These are phyloP conservation scores for Paedocypris micromegethes DNA, from an alignment of 2,797 vertebrate genomes.

Conservation along the genomic window DNA sequence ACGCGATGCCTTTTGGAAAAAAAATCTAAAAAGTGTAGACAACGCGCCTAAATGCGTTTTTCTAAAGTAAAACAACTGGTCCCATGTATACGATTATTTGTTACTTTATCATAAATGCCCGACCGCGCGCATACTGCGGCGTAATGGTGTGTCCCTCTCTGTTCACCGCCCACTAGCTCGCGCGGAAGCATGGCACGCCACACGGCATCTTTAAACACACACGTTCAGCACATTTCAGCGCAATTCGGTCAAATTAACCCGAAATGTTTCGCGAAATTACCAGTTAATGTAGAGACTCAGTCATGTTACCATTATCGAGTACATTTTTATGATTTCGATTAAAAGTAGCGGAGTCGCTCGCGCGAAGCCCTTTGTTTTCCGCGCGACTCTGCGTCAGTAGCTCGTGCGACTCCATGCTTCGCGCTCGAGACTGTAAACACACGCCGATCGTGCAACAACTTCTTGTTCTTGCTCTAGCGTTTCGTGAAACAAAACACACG, in stretches of 20 bases:
- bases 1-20: slow-evolving; percentile 28
- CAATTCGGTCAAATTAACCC: slow-evolving; percentile 1
- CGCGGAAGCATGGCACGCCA: slow-evolving; percentile 60
- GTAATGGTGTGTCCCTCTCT: slow-evolving; percentile 38
- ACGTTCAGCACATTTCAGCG: slow-evolving; percentile 54
- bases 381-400: slow-evolving; percentile 41
- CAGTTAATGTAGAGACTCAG: too few relatives aligned
- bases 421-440: slow-evolving; percentile 40
- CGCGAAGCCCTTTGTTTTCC: slow-evolving; percentile 45
- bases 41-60: background rate
- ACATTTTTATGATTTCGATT: background rate
- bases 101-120: background rate
- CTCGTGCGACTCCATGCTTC: slow-evolving; percentile 35
- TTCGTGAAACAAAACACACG: background rate
- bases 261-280: too few relatives aligned
- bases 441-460: slow-evolving; percentile 26
- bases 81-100: background rate
- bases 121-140: slow-evolving; percentile 14
- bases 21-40: background rate
- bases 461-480: background rate
- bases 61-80: background rate
- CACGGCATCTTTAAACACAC: slow-evolving; percentile 62
- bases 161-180: slow-evolving; percentile 63
- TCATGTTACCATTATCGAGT: too few relatives aligned
- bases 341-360: background rate